Evolutionary conservation across 2,113 vertebrate genomes (phyloP).

Genomic region (Chascanopsetta lugubris): DNA sequence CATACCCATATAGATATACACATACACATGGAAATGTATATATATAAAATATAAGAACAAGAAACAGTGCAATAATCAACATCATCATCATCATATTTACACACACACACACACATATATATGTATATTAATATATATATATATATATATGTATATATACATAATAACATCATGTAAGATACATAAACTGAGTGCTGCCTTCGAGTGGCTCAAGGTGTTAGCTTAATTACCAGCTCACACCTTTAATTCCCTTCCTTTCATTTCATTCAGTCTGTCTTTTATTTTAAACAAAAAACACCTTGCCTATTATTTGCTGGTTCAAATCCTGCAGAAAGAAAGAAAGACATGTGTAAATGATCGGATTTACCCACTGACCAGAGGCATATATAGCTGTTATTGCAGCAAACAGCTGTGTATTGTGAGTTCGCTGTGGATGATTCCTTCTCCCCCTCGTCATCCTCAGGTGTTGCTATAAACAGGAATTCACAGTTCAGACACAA

Average conservation of each 20-base stretch:
- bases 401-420: background rate
- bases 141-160: too few relatives aligned
- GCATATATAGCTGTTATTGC: background rate
- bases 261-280: background rate
- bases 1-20: too few relatives aligned
- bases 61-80: too few relatives aligned
- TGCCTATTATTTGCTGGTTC: too few relatives aligned
- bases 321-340: conserved; percentile 3
- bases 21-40: too few relatives aligned
- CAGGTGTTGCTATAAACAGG: conserved; percentile 1
- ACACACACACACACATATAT: too few relatives aligned
- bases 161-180: too few relatives aligned
- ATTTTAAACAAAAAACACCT: background rate
- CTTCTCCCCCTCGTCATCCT: background rate
- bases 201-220: conserved; percentile 75
- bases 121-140: too few relatives aligned
- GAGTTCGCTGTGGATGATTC: background rate
- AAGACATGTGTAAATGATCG: too few relatives aligned
- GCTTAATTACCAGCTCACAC: conserved; percentile 21
- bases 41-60: too few relatives aligned
- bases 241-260: conserved; percentile 12
- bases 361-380: background rate
- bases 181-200: conserved; percentile 81
- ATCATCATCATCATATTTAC: too few relatives aligned
- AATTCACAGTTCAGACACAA: background rate